A percentile compares a stretch with the other conserved stretches of the same genome.
Conservation (phyloP, 1,140 invertebrate species). For the Drosophila nikananu region DNA sequence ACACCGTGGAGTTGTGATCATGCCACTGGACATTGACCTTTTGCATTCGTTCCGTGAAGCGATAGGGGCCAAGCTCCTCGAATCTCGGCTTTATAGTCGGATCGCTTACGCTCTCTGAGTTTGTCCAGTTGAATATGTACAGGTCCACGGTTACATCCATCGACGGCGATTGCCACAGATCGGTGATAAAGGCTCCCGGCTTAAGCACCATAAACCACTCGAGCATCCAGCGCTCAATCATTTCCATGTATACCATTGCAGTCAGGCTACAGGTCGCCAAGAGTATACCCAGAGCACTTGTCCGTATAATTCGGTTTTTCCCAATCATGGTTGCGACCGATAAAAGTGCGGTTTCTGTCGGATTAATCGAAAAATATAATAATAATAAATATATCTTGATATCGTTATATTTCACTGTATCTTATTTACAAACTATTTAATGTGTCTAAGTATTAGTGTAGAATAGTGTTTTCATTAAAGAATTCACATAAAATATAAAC, state of each 20-base stretch:
- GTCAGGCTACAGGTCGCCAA: conserved; percentile 31
- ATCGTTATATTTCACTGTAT: no score
- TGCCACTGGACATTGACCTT: conserved; percentile 90
- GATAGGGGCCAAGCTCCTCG: conserved; percentile 90
- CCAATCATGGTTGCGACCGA: conserved; percentile 52
- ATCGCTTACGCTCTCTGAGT: conserved; percentile 87
- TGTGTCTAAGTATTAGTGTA: neutral
- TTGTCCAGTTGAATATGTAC: conserved; percentile 94
- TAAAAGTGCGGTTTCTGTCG: conserved; percentile 1
- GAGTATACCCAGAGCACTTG: conserved; percentile 51
- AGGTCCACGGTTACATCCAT: conserved; percentile 91
- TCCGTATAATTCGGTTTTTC: conserved; percentile 56
- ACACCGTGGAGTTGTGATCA: conserved; percentile 91
- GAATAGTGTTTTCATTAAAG: neutral
- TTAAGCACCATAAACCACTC: conserved; percentile 62
- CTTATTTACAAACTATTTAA: neutral
- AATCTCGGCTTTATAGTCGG: conserved; percentile 88
- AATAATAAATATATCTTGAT: no score
- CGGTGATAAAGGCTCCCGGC: conserved; percentile 87
- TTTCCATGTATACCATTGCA: conserved; percentile 51
- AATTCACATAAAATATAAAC: neutral
- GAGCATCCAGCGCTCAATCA: conserved; percentile 45
- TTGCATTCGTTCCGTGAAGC: conserved; percentile 88
- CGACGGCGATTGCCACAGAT: conserved; percentile 90
- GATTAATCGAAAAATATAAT: no score